These are phyloP conservation scores for Todiramphus saurophagus DNA, from an alignment of 2,113 vertebrate species.

Conservation along the genomic window DNA sequence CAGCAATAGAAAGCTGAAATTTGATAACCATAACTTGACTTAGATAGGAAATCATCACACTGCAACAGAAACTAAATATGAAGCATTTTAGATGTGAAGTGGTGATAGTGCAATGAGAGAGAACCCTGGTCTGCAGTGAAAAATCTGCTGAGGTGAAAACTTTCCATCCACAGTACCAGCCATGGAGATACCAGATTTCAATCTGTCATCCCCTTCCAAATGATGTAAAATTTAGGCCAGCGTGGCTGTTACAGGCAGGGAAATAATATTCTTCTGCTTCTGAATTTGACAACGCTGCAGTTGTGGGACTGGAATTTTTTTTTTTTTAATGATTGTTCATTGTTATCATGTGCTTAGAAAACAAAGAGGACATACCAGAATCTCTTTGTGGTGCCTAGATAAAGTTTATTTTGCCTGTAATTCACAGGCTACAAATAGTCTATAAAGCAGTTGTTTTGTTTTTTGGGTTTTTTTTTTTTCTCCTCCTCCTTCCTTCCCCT, in stretches of 20 bases:
- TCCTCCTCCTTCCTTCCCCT: background rate
- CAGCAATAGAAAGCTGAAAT: background rate
- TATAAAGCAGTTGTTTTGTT: background rate
- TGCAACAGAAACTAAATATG: background rate
- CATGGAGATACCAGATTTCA: background rate
- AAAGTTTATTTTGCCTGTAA: constrained; percentile 17
- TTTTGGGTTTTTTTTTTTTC: background rate
- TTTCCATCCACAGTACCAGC: background rate
- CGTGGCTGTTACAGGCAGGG: background rate
- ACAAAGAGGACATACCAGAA: background rate
- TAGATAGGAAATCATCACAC: background rate
- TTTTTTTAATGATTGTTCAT: background rate
- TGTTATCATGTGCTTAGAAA: background rate
- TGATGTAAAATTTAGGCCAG: background rate
- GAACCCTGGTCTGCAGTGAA: background rate
- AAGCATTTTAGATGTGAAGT: background rate
- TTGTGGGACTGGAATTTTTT: background rate
- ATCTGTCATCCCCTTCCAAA: background rate
- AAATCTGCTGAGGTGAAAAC: background rate
- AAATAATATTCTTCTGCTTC: background rate
- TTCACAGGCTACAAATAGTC: background rate
- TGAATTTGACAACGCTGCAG: background rate
- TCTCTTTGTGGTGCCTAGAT: background rate
- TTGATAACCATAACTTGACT: background rate
- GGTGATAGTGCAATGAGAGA: background rate